phyloP scores from a whole-genome alignment of 2,888 invertebrate species.

The Dendrolimus houi region DNA sequence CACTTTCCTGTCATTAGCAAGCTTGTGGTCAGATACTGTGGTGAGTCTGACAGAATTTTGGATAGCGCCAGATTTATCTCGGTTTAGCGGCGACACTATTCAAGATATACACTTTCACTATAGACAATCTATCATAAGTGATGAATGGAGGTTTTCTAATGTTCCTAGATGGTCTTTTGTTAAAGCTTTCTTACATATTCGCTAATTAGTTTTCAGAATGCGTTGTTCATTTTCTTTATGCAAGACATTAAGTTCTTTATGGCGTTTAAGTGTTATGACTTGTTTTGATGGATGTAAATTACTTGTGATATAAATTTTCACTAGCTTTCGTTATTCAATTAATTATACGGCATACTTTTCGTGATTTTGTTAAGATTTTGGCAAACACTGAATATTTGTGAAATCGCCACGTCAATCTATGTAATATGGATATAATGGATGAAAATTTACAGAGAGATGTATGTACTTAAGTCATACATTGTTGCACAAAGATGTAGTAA shows the following conservation, averaged over 20 bases:
- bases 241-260: neutral
- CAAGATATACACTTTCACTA: conserved; percentile 56
- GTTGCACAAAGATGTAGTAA: too few relatives aligned
- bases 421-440: too few relatives aligned
- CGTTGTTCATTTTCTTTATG: neutral
- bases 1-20: conserved; percentile 63
- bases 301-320: neutral
- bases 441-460: too few relatives aligned
- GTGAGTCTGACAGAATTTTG: conserved; percentile 39
- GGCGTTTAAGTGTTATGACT: neutral
- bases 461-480: too few relatives aligned
- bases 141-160: conserved; percentile 40
- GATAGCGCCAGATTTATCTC: conserved; percentile 45
- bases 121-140: conserved; percentile 42
- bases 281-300: neutral
- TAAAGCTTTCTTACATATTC: conserved; percentile 19
- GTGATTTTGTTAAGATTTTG: neutral
- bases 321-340: neutral
- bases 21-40: conserved; percentile 46
- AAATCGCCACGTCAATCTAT: too few relatives aligned
- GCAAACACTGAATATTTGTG: too few relatives aligned
- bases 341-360: neutral
- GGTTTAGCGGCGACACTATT: conserved; percentile 38
- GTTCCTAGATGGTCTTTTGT: conserved; percentile 33
- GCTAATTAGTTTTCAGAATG: conserved; percentile 13